phyloP scores from a whole-genome alignment of 2,113 vertebrate species.

The Sterna hirundo region DNA sequence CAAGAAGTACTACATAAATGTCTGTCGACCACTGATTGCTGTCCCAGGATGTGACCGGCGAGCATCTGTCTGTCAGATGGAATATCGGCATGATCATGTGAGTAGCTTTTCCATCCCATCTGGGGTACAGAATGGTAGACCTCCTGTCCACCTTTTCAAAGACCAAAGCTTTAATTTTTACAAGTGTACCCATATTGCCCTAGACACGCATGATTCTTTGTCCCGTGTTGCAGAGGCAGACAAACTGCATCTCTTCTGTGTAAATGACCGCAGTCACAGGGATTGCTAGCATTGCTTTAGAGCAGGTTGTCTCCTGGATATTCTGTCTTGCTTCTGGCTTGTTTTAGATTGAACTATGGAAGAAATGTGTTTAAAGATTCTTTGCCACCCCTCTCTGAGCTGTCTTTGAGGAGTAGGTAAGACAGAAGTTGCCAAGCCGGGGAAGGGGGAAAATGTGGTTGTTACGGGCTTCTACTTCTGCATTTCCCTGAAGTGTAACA shows the following conservation, averaged over 20 bases:
- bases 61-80: constrained; percentile 87
- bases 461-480: neutral
- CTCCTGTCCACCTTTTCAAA: neutral
- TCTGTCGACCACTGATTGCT: constrained; percentile 85
- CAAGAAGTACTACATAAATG: constrained; percentile 91
- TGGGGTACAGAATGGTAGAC: neutral
- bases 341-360: neutral
- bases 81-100: constrained; percentile 65
- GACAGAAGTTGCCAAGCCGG: neutral
- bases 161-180: neutral
- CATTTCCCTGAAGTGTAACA: neutral
- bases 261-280: neutral
- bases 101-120: neutral
- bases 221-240: neutral
- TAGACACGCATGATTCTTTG: neutral
- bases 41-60: constrained; percentile 85
- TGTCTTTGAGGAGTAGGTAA: neutral
- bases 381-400: neutral
- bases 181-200: rapidly evolving
- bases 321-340: neutral
- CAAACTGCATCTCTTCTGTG: neutral
- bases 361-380: neutral
- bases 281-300: neutral
- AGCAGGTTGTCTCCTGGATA: neutral
- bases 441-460: neutral